phyloP scores from a whole-genome alignment of 2,113 vertebrate genomes.

The Poeciliopsis turrubarensis region DNA sequence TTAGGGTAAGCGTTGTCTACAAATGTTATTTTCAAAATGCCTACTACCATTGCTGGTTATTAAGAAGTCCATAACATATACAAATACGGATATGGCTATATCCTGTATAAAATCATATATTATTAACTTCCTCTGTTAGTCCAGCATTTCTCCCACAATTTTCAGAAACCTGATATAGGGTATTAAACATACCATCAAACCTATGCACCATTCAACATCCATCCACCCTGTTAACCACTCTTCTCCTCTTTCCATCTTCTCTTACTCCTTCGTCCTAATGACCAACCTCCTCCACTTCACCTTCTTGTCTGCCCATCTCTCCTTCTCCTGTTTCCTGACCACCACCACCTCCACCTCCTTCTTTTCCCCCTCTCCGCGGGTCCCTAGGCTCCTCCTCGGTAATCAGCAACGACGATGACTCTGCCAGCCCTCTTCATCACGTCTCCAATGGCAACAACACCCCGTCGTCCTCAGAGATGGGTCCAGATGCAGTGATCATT shows the following conservation, averaged over 20 bases:
- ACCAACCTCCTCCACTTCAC: slow-evolving; percentile 3
- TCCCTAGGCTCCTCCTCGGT: slow-evolving; percentile 94
- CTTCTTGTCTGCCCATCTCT: neutral
- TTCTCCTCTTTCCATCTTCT: neutral
- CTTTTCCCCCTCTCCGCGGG: slow-evolving; percentile 18
- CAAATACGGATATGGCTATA: neutral
- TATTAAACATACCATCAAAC: neutral
- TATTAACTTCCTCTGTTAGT: neutral
- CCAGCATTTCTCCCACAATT: neutral
- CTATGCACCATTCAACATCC: neutral
- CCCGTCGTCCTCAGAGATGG: slow-evolving; percentile 95
- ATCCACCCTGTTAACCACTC: neutral
- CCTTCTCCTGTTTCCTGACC: slow-evolving; percentile 20
- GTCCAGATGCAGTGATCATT: slow-evolving; percentile 96
- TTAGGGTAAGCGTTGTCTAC: too few species aligned
- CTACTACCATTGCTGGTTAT: neutral
- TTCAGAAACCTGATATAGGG: neutral
- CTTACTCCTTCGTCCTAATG: slow-evolving; percentile 22
- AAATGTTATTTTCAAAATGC: neutral
- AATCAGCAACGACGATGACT: slow-evolving; percentile 98
- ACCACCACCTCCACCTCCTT: slow-evolving; percentile 44
- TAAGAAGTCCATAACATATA: neutral
- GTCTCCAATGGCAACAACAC: slow-evolving; percentile 99
- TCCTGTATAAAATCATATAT: neutral
- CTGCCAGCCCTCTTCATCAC: slow-evolving; percentile 97